These are phyloP conservation scores for Leucoma salicis DNA, from an alignment of 2,888 invertebrate species.

Conservation along the genomic window DNA sequence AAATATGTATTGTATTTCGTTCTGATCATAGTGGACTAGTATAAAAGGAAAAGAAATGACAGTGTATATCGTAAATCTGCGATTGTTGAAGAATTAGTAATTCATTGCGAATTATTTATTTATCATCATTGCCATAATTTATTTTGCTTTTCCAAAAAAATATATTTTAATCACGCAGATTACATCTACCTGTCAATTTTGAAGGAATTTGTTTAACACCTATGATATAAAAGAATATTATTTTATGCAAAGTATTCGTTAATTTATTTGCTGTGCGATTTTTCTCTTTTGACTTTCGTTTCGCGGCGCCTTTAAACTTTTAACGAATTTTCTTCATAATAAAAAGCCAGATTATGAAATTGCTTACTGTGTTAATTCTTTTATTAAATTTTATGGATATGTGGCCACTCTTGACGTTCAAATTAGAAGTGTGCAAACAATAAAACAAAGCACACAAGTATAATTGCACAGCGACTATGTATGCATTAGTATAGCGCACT, in stretches of 20 bases:
- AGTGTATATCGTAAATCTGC: constrained; percentile 4
- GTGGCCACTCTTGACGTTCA: no score
- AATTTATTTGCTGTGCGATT: constrained; percentile 7
- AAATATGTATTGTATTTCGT: no score
- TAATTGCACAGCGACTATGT: constrained; percentile 2
- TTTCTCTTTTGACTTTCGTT: no score
- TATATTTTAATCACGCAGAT: constrained; percentile 2
- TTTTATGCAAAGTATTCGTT: neutral
- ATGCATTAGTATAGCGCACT: neutral
- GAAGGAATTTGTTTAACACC: neutral
- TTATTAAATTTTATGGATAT: no score
- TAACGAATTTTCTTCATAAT: no score
- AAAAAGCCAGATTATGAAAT: no score
- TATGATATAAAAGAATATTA: neutral
- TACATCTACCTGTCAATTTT: constrained; percentile 3
- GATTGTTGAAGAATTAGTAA: neutral
- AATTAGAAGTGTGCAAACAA: neutral
- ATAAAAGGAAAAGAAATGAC: constrained; percentile 17
- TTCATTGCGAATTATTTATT: neutral
- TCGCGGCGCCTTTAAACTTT: no score
- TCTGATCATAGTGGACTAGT: no score
- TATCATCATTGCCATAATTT: neutral
- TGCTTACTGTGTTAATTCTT: no score
- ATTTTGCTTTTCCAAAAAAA: no score
- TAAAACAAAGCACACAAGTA: neutral